phyloP scores from a whole-genome alignment of 2,888 invertebrate genomes.

The Megamerina dolium region DNA sequence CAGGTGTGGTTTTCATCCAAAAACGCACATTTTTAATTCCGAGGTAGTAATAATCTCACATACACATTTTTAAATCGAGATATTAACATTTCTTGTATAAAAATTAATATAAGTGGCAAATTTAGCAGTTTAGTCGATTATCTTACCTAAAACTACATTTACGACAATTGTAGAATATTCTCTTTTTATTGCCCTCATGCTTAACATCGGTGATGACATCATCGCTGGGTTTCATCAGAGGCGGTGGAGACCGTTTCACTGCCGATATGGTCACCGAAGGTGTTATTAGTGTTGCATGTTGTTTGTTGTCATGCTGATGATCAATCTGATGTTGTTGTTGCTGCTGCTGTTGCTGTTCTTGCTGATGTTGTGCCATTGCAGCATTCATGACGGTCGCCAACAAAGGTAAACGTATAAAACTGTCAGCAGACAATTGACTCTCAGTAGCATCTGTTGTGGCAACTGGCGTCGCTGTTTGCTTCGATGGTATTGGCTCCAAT shows the following conservation, averaged over 20 bases:
- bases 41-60: too few species aligned
- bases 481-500: constrained; percentile 32
- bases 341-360: constrained; percentile 35
- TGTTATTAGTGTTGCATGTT: constrained; percentile 36
- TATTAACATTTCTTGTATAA: too few species aligned
- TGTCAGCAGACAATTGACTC: constrained; percentile 32
- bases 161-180: constrained; percentile 82
- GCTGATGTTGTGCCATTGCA: constrained; percentile 40
- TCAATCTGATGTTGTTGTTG: constrained; percentile 28
- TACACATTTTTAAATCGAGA: too few species aligned
- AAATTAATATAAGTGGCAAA: too few species aligned
- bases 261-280: constrained; percentile 43
- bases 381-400: constrained; percentile 43
- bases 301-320: constrained; percentile 28
- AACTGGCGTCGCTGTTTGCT: constrained; percentile 15
- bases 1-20: too few species aligned
- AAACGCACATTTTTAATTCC: too few species aligned
- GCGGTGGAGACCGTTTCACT: constrained; percentile 49
- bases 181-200: constrained; percentile 56
- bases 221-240: constrained; percentile 57
- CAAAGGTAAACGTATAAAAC: constrained; percentile 36
- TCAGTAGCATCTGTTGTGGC: constrained; percentile 15
- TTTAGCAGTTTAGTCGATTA: too few species aligned
- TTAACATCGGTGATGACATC: constrained; percentile 50
- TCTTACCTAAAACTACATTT: constrained; percentile 77